Evolutionary conservation across 2,888 invertebrate genomes (phyloP).

Genomic region (Diarsia mendica): DNA sequence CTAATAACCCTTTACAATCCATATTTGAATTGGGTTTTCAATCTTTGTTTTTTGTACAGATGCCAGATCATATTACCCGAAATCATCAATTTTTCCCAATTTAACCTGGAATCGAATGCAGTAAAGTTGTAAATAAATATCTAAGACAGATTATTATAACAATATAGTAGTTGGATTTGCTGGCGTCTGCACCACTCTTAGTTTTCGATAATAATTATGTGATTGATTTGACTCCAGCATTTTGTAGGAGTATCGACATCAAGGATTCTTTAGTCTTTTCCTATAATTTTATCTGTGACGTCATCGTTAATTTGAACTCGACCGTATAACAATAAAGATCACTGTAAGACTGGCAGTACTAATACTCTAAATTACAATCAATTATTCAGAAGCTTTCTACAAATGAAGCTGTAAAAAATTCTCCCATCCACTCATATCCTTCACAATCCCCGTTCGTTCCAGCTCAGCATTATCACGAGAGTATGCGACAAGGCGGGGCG

Average conservation of each 20-base stretch:
- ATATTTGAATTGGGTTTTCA: too few species aligned
- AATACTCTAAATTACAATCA: not conserved
- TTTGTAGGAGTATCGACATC: not conserved
- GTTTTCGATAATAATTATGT: not conserved
- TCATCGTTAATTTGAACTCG: too few species aligned
- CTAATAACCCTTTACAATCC: too few species aligned
- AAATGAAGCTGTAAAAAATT: not conserved
- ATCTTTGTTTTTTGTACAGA: too few species aligned
- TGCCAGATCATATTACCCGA: too few species aligned
- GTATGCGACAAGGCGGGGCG: conserved; percentile 34
- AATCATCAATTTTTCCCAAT: too few species aligned
- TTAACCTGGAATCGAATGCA: too few species aligned
- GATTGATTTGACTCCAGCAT: not conserved
- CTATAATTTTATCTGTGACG: not conserved
- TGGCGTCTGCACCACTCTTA: not conserved
- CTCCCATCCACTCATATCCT: not conserved
- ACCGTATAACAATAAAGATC: not conserved
- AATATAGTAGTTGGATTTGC: too few species aligned
- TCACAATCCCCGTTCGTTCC: conserved; percentile 7
- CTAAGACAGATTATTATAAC: too few species aligned
- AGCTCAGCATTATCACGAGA: conserved; percentile 32
- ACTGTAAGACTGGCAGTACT: not conserved
- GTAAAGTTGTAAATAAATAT: too few species aligned
- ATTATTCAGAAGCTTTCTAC: not conserved
- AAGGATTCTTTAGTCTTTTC: not conserved